These are phyloP conservation scores for Neoitamus cyanurus DNA, from an alignment of 2,888 invertebrate species.

Conservation along the genomic window DNA sequence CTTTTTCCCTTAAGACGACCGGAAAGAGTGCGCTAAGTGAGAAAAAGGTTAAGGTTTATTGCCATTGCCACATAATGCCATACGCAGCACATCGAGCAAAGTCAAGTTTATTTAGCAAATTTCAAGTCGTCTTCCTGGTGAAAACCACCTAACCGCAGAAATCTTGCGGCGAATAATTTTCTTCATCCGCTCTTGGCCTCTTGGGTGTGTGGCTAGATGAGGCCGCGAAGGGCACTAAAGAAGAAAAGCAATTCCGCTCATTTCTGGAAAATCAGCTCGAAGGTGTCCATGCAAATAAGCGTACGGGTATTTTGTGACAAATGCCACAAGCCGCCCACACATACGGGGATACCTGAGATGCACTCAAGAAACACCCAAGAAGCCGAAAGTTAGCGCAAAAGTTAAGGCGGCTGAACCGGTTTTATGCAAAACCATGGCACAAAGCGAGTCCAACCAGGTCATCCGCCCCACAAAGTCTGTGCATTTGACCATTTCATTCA, in stretches of 20 bases:
- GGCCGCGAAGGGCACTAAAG: background rate
- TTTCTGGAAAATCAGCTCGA: background rate
- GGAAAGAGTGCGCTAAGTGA: background rate
- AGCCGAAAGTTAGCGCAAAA: background rate
- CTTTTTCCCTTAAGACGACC: background rate
- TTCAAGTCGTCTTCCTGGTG: conserved; percentile 4
- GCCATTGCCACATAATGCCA: background rate
- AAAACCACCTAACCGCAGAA: conserved; percentile 27
- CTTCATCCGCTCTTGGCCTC: background rate
- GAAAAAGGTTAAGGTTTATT: conserved; percentile 9
- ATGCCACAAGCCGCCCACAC: background rate
- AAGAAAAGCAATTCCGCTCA: background rate
- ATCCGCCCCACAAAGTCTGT: background rate
- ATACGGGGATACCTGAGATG: background rate
- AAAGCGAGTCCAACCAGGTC: conserved; percentile 9
- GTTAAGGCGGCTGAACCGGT: background rate
- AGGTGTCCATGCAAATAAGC: background rate
- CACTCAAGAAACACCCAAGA: background rate
- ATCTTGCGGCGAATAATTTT: background rate
- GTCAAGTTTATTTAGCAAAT: conserved; percentile 7
- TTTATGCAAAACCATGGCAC: background rate
- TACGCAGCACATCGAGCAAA: background rate
- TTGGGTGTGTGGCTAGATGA: background rate
- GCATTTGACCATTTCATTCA: conserved; percentile 20
- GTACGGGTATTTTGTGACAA: background rate